Percentiles rank a stretch among this genome's conserved stretches.
phyloP scores from a whole-genome alignment of 2,113 vertebrate species.

The Picathartes gymnocephalus region DNA sequence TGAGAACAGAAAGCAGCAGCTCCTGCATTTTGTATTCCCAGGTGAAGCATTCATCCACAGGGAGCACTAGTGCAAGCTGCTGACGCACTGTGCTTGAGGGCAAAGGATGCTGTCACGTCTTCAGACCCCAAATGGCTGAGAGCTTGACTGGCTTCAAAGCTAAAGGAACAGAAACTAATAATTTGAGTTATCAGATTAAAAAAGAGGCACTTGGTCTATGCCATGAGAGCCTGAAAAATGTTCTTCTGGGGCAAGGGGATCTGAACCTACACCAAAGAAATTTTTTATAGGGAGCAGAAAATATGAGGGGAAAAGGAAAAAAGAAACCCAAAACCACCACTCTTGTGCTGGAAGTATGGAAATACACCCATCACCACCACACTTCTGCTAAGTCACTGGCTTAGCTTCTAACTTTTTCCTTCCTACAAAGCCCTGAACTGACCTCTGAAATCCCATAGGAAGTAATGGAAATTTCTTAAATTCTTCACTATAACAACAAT shows the following conservation, averaged over 20 bases:
- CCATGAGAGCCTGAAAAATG: not conserved
- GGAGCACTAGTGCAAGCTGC: not conserved
- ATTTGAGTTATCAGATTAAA: not conserved
- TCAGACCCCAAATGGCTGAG: not conserved
- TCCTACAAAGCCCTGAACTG: not conserved
- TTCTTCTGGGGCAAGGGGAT: not conserved
- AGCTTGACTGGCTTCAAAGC: not conserved
- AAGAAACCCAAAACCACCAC: not conserved
- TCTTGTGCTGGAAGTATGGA: not conserved
- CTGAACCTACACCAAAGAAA: not conserved
- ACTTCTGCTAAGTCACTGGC: not conserved
- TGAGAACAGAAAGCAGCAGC: not conserved
- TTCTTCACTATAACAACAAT: not conserved
- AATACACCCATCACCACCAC: not conserved
- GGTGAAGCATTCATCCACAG: not conserved
- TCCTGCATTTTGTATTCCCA: not conserved
- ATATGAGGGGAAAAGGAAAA: not conserved
- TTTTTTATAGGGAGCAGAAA: not conserved
- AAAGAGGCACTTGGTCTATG: not conserved
- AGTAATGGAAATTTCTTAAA: constrained; percentile 39
- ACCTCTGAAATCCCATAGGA: constrained; percentile 36
- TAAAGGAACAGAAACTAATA: not conserved
- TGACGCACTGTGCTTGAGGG: rapidly evolving
- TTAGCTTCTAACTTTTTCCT: not conserved
- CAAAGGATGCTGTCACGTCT: not conserved